Evolutionary conservation across 1,140 invertebrate genomes (phyloP), one percentile per base, ranked within the genome.

Genomic region (Battus philenor): DNA sequence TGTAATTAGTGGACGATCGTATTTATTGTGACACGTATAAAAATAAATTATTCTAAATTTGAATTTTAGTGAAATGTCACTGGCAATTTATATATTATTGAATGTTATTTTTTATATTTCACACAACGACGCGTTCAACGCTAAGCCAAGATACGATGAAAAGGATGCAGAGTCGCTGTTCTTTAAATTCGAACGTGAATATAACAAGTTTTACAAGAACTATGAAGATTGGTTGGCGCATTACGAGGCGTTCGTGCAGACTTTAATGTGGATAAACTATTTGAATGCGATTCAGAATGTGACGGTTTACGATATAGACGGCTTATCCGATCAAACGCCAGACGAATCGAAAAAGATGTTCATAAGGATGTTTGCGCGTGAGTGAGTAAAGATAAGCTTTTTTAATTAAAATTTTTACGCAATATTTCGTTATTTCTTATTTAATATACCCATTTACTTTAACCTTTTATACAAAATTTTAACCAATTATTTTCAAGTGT

Each of bases 341-440:
- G 36, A 39, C 4, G 36, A 39, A 39, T 22, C 36, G 1, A 39
- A 12, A n/a, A 24, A 12, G 4, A 39, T 39, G 36, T 39, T 39
- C 8, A 10, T 9, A 27, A 27, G 10, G 10, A 10, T 8, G n/a
- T 27, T 27, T 27, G 10, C 24, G 2, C n/a, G n/a, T n/a, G n/a
- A n/a, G n/a, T n/a, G n/a, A n/a, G n/a, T n/a, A n/a, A n/a, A 46
- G 16, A 24, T 46, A 33, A 33, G 12, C 26, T 46, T 12, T 9
- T 7, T 31, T 10, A 52, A 47, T 45, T 46, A 51, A 41, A 39
- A 15, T 36, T 30, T 7, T 34, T 20, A 44, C 1, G 9, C 16
- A 22, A 12, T 32, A 6, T 31, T 44, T 18, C 12, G 8, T 44
- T 44, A 44, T 22, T 17, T n/a, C n/a, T n/a, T n/a, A n/a, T n/a